phyloP scores from a whole-genome alignment of 2,113 vertebrate species.

The Ondatra zibethicus region DNA sequence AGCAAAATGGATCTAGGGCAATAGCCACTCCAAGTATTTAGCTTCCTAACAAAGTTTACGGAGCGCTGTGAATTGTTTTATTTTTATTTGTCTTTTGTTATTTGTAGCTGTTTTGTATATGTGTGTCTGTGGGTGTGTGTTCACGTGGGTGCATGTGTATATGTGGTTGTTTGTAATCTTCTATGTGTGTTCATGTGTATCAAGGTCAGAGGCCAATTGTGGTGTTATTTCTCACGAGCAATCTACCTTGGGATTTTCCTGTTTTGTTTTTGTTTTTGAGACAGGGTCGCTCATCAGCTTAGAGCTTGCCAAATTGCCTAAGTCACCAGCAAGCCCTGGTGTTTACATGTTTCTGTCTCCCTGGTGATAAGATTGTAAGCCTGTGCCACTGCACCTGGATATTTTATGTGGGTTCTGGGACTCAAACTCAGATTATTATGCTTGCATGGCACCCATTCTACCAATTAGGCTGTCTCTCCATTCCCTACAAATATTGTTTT shows the following conservation, averaged over 20 bases:
- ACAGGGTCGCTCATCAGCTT: background rate
- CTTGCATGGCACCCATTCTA: background rate
- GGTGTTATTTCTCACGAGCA: background rate
- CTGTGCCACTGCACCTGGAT: background rate
- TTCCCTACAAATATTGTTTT: background rate
- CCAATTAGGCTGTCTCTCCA: too few species aligned
- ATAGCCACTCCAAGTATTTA: background rate
- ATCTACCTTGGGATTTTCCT: background rate
- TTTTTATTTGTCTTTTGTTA: background rate
- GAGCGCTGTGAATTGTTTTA: background rate
- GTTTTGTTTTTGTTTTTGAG: background rate
- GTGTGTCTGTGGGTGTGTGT: background rate
- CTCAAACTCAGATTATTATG: background rate
- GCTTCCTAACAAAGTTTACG: background rate
- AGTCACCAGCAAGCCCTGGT: background rate
- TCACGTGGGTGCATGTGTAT: background rate
- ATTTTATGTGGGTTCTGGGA: background rate
- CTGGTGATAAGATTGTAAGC: background rate
- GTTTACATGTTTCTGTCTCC: background rate
- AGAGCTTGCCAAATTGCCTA: background rate
- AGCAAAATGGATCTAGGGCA: background rate
- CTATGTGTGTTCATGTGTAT: background rate
- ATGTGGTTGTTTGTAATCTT: background rate
- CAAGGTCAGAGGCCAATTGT: background rate
- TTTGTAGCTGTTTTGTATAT: background rate